Evolutionary conservation across 2,797 vertebrate genomes (phyloP).

Genomic region (Pantherophis alleghaniensis): DNA sequence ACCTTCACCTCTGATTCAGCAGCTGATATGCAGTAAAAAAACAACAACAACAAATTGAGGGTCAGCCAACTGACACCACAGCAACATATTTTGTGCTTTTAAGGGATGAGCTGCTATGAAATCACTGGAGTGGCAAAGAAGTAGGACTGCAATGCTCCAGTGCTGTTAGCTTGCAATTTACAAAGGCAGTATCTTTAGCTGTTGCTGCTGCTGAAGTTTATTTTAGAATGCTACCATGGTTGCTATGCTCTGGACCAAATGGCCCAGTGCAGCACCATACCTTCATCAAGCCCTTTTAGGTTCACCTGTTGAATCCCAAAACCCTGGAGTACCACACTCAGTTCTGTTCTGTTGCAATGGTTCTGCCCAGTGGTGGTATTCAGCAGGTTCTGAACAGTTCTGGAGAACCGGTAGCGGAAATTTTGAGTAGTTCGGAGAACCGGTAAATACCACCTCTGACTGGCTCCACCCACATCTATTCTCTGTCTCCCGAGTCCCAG

Average conservation of each 20-base stretch:
- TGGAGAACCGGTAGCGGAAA: too few relatives aligned
- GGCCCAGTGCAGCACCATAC: background rate
- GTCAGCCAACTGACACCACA: background rate
- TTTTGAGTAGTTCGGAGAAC: too few relatives aligned
- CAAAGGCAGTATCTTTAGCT: background rate
- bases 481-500: too few relatives aligned
- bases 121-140: background rate
- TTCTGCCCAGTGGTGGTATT: background rate
- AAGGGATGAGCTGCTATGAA: background rate
- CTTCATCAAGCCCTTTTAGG: background rate
- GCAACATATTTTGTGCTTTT: background rate
- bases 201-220: background rate
- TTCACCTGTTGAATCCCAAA: background rate
- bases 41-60: background rate
- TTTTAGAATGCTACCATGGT: background rate
- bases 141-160: background rate
- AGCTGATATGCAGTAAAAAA: background rate
- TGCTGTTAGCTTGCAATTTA: background rate
- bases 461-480: too few relatives aligned
- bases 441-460: too few relatives aligned
- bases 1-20: background rate
- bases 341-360: background rate
- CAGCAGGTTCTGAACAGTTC: too few relatives aligned
- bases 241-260: background rate
- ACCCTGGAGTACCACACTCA: background rate